A percentile compares a stretch with the other conserved stretches of the same genome.
These are phyloP conservation scores for Bufo bufo DNA, from an alignment of 2,113 vertebrate genomes.

Conservation along the genomic window DNA sequence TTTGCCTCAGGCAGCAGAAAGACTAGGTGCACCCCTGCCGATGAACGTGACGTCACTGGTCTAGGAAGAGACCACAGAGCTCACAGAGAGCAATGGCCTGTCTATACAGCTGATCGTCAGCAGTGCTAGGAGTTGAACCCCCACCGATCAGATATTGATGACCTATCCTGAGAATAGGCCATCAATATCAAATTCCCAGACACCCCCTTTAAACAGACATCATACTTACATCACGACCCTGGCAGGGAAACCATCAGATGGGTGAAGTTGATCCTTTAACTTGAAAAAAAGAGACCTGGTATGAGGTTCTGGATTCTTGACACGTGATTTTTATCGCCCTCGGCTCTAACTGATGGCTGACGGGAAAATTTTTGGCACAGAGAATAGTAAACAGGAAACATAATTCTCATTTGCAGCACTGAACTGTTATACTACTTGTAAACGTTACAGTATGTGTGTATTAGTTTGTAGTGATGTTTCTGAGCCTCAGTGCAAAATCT, in stretches of 20 bases:
- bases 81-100: too few relatives aligned
- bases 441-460: too few relatives aligned
- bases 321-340: slow-evolving; percentile 1
- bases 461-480: too few relatives aligned
- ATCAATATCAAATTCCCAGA: too few relatives aligned
- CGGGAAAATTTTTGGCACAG: background rate
- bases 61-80: too few relatives aligned
- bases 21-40: too few relatives aligned
- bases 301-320: background rate
- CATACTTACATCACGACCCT: background rate
- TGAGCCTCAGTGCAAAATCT: background rate
- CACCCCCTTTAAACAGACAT: background rate
- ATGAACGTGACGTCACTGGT: too few relatives aligned
- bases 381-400: background rate
- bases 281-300: background rate
- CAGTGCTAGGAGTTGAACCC: too few relatives aligned
- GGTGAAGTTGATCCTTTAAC: background rate
- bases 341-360: background rate
- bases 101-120: too few relatives aligned
- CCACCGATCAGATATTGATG: too few relatives aligned
- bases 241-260: background rate
- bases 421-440: background rate
- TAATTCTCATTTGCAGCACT: background rate
- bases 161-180: too few relatives aligned
- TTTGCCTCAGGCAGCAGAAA: too few relatives aligned